Evolutionary conservation across 2,113 vertebrate species (phyloP), one percentile per base, ranked within the genome.

Genomic region (Pao palembangensis): DNA sequence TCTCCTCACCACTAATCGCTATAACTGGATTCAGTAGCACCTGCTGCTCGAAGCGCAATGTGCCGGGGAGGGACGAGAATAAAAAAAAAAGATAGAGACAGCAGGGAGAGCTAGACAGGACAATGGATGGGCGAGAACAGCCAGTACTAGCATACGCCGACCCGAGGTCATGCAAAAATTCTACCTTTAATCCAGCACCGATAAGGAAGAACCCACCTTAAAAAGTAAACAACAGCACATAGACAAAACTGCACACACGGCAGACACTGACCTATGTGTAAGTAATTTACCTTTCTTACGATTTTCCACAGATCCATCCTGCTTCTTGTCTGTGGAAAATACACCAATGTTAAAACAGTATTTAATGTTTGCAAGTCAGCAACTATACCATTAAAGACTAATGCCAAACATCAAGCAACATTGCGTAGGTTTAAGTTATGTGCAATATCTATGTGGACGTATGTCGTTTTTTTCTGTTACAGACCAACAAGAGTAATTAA

Each of bases 281-380:
- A 53, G 54, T 13, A 67, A 74, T 86, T 93, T 89, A 98, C 97
- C 97, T 96, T 99, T 98, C 85, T 98, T 99, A 65, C 94, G 91
- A 83, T 96, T 98, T 90, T 98, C 96, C 84, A 93, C 88, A 77
- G 95, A 86, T 78, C 93, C 94, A 73, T 99, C 97, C 91, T 98
- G 95, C 83, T 98, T 99, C 89, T 98, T 98, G 90, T 90, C 97
- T 98, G 87, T 72, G 59, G 79, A 82, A 88, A 64, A 60, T 73
- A 58, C 80, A 55, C 23, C 15, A 28, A 6, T 7, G 25, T 28
- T 7, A 44, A 17, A 44, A 17, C 14, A 38, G 34, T 8, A 10
- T 12, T 38, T 10, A 38, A 11, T 10, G 34, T 38, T 38, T 38
- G 8, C 31, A 53, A 17, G 8, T 18, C 57, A n/a, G 21, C 3